A percentile compares a stretch with the other conserved stretches of the same genome.
Evolutionary conservation across 2,888 invertebrate species (phyloP).

Genomic region (Ormyrus thymus): DNA sequence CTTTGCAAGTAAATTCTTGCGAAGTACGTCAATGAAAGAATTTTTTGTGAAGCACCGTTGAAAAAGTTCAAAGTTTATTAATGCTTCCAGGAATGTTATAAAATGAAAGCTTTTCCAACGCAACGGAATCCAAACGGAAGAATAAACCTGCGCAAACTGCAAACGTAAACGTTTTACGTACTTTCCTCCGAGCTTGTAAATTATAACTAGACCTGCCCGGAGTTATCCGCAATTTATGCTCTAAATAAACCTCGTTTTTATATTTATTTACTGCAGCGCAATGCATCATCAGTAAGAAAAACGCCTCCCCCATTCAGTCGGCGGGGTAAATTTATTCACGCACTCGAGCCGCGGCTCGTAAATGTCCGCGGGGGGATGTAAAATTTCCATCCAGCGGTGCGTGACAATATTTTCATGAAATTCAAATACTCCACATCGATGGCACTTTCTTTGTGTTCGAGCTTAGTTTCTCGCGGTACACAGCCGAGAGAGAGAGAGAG

Average conservation of each 20-base stretch:
- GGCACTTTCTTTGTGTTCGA: slow-evolving; percentile 20
- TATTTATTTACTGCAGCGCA: not conserved
- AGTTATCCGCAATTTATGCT: not conserved
- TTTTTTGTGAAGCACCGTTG: no score
- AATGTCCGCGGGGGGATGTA: slow-evolving; percentile 22
- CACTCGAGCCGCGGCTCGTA: slow-evolving; percentile 14
- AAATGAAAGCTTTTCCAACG: not conserved
- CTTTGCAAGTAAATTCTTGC: no score
- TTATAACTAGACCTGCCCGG: not conserved
- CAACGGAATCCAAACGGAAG: no score
- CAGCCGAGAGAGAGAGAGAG: not conserved
- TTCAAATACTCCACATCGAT: slow-evolving; percentile 37
- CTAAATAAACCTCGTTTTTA: slow-evolving; percentile 5
- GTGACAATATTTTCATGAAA: slow-evolving; percentile 43
- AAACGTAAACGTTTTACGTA: not conserved
- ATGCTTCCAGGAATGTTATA: not conserved
- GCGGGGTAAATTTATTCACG: slow-evolving; percentile 24
- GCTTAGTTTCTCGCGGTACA: not conserved
- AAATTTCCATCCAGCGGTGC: slow-evolving; percentile 36
- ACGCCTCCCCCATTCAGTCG: not conserved
- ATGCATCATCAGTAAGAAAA: not conserved
- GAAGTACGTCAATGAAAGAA: no score
- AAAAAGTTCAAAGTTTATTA: no score
- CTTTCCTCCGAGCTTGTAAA: not conserved
- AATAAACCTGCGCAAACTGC: not conserved